Percentiles rank a stretch among this genome's conserved stretches.
These are phyloP conservation scores for Oopsacas minuta DNA, from an alignment of 37 sponge, comb jelly and placozoan species.

Conservation along the genomic window DNA sequence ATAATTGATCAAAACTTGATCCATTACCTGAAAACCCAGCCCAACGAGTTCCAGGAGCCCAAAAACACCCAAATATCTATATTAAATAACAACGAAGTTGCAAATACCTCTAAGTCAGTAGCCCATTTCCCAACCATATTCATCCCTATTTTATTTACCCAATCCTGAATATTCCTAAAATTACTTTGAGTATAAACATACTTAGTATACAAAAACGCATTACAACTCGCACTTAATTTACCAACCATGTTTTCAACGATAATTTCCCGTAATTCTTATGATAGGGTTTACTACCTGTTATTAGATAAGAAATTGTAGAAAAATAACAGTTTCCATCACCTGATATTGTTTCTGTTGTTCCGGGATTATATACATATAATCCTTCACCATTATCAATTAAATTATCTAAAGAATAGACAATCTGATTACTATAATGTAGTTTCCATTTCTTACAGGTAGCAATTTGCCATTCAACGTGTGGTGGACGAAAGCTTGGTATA, in stretches of 20 bases:
- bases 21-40: neutral
- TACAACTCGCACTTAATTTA: neutral
- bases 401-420: neutral
- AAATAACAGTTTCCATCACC: neutral
- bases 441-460: neutral
- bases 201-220: neutral
- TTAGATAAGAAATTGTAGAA: neutral
- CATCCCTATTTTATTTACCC: neutral
- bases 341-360: neutral
- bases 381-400: neutral
- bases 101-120: neutral
- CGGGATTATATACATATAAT: neutral
- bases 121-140: neutral
- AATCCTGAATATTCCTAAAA: neutral
- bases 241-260: neutral
- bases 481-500: neutral
- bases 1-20: neutral
- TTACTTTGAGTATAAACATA: neutral
- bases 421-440: neutral
- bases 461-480: neutral
- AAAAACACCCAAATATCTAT: neutral
- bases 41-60: neutral
- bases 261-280: neutral
- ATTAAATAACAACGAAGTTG: neutral
- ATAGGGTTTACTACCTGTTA: neutral